phyloP scores from a whole-genome alignment of 1,140 invertebrate genomes.

The Drosophila pseudoobscura region DNA sequence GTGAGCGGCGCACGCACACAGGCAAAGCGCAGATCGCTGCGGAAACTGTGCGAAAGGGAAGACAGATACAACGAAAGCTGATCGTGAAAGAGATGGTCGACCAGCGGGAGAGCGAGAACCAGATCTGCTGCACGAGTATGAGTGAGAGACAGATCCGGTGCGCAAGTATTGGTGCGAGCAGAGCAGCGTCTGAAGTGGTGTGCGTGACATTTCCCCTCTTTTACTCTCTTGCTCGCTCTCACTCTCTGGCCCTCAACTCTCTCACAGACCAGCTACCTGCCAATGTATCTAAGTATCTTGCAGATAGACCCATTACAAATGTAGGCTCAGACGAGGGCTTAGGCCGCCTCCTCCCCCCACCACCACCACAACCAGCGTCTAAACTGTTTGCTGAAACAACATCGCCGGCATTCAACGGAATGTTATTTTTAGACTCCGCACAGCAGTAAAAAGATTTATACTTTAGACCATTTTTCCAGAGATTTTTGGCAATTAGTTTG shows the following conservation, averaged over 20 bases:
- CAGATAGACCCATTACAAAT: conserved; percentile 34
- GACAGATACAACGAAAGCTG: conserved; percentile 23
- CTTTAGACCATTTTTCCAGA: conserved; percentile 47
- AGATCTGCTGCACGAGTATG: conserved; percentile 31
- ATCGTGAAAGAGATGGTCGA: neutral
- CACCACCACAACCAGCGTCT: conserved; percentile 7
- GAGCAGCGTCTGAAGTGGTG: conserved; percentile 13
- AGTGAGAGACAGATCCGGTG: conserved; percentile 29
- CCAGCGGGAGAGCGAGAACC: conserved; percentile 6
- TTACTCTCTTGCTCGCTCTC: neutral
- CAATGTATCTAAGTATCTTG: conserved; percentile 30
- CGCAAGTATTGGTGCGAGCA: conserved; percentile 11
- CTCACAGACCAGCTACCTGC: conserved; percentile 39
- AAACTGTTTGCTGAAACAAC: conserved; percentile 70
- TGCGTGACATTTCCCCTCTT: conserved; percentile 60
- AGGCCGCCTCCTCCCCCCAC: conserved; percentile 23
- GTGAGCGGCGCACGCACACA: conserved; percentile 63
- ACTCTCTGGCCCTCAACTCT: conserved; percentile 10
- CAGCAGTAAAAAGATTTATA: conserved; percentile 26
- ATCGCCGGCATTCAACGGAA: conserved; percentile 7
- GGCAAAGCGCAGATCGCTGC: conserved; percentile 38
- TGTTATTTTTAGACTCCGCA: conserved; percentile 53
- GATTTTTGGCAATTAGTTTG: conserved; percentile 71
- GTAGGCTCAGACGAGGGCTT: conserved; percentile 59
- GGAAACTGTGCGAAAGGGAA: conserved; percentile 41